Percentiles rank a stretch among this genome's conserved stretches.
Evolutionary conservation across 2,888 invertebrate species (phyloP).

Genomic region (Isoperla grammatica): DNA sequence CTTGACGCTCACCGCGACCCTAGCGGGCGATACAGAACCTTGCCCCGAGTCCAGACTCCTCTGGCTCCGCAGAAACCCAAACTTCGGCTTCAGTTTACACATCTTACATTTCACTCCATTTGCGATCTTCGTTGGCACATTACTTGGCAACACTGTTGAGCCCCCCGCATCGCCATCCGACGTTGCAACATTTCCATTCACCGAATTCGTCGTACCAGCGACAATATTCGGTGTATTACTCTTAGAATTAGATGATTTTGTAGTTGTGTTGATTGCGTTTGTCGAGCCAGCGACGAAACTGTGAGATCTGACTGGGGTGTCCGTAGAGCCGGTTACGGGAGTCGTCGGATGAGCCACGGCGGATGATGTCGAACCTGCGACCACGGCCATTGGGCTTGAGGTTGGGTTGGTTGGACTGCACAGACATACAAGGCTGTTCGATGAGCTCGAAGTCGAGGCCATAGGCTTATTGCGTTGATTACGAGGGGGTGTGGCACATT

Average conservation of each 20-base stretch:
- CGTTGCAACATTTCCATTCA: background rate
- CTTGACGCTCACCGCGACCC: slow-evolving; percentile 33
- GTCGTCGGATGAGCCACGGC: background rate
- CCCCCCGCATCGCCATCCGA: background rate
- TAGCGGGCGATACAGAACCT: slow-evolving; percentile 31
- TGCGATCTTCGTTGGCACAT: too few relatives aligned
- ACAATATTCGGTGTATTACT: too few relatives aligned
- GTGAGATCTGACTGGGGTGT: too few relatives aligned
- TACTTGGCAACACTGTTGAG: background rate
- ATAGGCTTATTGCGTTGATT: too few relatives aligned
- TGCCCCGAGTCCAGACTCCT: slow-evolving; percentile 25
- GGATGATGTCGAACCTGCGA: slow-evolving; percentile 7
- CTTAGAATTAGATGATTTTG: too few relatives aligned
- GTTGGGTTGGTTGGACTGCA: background rate
- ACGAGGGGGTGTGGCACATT: too few relatives aligned
- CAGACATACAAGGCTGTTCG: too few relatives aligned
- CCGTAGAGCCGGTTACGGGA: background rate
- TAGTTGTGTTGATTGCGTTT: too few relatives aligned
- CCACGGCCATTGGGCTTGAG: background rate
- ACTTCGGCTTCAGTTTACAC: slow-evolving; percentile 27
- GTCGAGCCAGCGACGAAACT: too few relatives aligned
- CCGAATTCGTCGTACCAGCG: background rate
- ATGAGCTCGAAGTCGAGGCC: too few relatives aligned
- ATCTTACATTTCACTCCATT: slow-evolving; percentile 19
- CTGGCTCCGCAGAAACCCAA: slow-evolving; percentile 26